Percentiles rank a stretch among this genome's conserved stretches.
These are phyloP conservation scores for Scotopteryx bipunctaria DNA, from an alignment of 2,888 invertebrate genomes.

Conservation along the genomic window DNA sequence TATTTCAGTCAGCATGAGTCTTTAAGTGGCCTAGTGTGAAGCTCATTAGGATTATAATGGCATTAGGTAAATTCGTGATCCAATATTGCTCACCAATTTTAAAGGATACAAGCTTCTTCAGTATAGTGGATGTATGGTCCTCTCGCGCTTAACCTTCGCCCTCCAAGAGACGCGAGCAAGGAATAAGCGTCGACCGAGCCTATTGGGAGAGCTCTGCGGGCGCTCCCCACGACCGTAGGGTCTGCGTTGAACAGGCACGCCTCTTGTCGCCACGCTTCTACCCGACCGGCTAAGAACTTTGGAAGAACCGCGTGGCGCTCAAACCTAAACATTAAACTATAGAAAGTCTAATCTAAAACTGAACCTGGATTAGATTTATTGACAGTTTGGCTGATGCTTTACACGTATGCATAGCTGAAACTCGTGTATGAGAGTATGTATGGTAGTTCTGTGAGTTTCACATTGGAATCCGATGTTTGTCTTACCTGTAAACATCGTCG, in stretches of 20 bases:
- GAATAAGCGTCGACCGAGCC: conserved; percentile 93
- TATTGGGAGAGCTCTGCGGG: conserved; percentile 91
- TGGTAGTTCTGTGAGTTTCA: no score
- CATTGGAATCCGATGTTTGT: neutral
- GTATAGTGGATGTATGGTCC: conserved; percentile 92
- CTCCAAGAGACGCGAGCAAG: conserved; percentile 94
- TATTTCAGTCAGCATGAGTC: neutral
- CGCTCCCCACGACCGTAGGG: conserved; percentile 92
- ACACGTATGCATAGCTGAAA: no score
- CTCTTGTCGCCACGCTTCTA: conserved; percentile 93
- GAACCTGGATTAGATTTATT: no score
- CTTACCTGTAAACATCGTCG: conserved; percentile 90
- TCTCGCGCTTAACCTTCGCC: conserved; percentile 89
- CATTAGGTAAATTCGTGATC: no score
- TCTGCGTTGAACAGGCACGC: conserved; percentile 98
- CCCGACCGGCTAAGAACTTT: conserved; percentile 92
- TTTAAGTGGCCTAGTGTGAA: neutral
- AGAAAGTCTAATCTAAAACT: no score
- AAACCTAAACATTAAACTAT: conserved; percentile 82
- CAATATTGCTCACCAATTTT: neutral
- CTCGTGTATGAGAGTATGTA: no score
- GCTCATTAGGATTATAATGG: no score
- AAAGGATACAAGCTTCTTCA: conserved; percentile 97
- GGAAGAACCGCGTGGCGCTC: conserved; percentile 98
- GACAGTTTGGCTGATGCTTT: no score